Evolutionary conservation across 2,797 vertebrate species (phyloP).

Genomic region (Ispidina picta): DNA sequence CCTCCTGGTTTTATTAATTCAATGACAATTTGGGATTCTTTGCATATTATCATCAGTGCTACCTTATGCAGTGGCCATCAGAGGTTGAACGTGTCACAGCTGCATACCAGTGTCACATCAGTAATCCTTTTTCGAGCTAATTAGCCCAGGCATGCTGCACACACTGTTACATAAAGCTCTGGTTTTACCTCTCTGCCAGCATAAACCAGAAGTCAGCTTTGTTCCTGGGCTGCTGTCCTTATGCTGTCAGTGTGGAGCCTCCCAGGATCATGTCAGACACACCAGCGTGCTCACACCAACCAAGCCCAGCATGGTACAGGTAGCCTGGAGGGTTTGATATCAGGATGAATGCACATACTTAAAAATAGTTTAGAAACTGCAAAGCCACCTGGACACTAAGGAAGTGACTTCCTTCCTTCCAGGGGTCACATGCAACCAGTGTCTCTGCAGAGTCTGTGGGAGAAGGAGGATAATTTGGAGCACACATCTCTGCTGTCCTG

Average conservation of each 20-base stretch:
- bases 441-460: neutral
- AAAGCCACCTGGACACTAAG: neutral
- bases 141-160: neutral
- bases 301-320: neutral
- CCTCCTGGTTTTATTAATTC: neutral
- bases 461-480: neutral
- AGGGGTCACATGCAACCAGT: neutral
- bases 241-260: neutral
- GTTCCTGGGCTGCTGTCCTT: neutral
- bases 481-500: neutral
- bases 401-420: neutral
- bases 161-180: neutral
- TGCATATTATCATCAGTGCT: neutral
- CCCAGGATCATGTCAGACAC: neutral
- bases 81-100: neutral
- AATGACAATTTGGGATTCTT: neutral
- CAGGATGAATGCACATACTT: neutral
- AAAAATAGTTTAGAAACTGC: neutral
- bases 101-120: neutral
- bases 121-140: constrained; percentile 66
- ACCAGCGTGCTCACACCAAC: neutral
- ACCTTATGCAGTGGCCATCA: neutral
- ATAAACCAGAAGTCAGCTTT: neutral
- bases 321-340: neutral
- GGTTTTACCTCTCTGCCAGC: neutral